A percentile compares a stretch with the other conserved stretches of the same genome.
These are phyloP conservation scores for Fregata magnificens DNA, from an alignment of 2,113 vertebrate genomes.

Conservation along the genomic window DNA sequence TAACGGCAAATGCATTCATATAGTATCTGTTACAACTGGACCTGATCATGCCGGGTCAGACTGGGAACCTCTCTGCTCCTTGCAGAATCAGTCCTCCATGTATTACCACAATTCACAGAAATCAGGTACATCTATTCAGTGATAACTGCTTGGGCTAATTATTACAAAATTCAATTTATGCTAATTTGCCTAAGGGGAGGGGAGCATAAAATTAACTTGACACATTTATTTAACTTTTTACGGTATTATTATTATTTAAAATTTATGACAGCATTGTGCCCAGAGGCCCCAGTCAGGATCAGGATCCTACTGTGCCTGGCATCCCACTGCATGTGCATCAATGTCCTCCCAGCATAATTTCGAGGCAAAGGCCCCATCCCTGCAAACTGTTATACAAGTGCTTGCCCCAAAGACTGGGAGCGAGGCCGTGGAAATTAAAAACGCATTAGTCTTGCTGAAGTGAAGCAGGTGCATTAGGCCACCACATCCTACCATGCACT, in stretches of 20 bases:
- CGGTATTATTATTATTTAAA: constrained; percentile 28
- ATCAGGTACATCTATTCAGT: not conserved
- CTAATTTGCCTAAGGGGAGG: constrained; percentile 34
- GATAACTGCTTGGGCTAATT: constrained; percentile 18
- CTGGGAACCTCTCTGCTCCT: not conserved
- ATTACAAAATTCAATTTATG: constrained; percentile 26
- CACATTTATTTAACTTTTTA: constrained; percentile 56
- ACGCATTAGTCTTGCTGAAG: not conserved
- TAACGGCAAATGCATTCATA: not conserved
- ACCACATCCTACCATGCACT: not conserved
- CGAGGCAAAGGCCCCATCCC: rapidly evolving
- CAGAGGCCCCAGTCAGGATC: not conserved
- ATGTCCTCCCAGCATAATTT: not conserved
- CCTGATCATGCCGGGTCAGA: not conserved
- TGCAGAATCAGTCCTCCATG: not conserved
- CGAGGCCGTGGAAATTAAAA: rapidly evolving
- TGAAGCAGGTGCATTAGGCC: not conserved
- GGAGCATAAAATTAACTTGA: constrained; percentile 61
- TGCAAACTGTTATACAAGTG: not conserved
- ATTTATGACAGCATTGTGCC: not conserved
- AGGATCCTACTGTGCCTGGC: not conserved
- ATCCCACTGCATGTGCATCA: rapidly evolving
- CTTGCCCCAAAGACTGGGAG: not conserved
- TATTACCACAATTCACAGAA: not conserved
- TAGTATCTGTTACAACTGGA: not conserved